These are phyloP conservation scores for Sprattus sprattus DNA, from an alignment of 2,113 vertebrate species.

Conservation along the genomic window DNA sequence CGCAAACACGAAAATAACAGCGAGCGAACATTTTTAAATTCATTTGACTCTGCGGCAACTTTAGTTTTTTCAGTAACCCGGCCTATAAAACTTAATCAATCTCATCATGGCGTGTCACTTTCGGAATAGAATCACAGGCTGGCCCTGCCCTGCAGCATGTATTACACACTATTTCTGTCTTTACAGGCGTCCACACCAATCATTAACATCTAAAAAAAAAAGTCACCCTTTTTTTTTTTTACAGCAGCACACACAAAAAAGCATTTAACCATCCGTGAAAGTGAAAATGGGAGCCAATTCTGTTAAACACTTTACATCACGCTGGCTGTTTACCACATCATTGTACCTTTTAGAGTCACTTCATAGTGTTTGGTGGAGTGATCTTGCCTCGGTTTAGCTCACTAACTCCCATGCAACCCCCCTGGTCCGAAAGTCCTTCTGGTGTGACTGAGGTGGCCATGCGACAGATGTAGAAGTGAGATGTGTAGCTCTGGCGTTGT, in stretches of 20 bases:
- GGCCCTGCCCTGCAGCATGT: conserved; percentile 61
- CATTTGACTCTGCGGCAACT: not conserved
- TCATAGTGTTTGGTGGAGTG: conserved; percentile 67
- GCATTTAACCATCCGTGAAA: conserved; percentile 69
- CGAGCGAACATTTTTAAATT: conserved; percentile 43
- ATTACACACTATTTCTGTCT: conserved; percentile 58
- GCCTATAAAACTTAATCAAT: conserved; percentile 38
- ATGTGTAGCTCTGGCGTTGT: conserved; percentile 42
- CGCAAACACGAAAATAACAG: conserved; percentile 52
- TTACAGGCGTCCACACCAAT: conserved; percentile 60
- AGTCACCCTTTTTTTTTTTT: conserved; percentile 39
- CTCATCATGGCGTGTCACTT: conserved; percentile 42
- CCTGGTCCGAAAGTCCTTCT: conserved; percentile 57
- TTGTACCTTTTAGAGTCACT: conserved; percentile 59
- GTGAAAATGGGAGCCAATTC: conserved; percentile 66
- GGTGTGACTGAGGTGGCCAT: conserved; percentile 48
- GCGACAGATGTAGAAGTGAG: conserved; percentile 50
- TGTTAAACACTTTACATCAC: conserved; percentile 64
- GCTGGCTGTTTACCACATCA: conserved; percentile 66
- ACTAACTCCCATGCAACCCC: conserved; percentile 46
- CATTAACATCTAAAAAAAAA: conserved; percentile 69
- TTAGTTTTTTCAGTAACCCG: not conserved
- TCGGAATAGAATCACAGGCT: conserved; percentile 40
- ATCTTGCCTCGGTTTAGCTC: conserved; percentile 67
- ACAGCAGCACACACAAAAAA: conserved; percentile 45